Percentiles rank a stretch among this genome's conserved stretches.
Conservation (phyloP, 1,140 invertebrate genomes). For the Nylanderia fulva region DNA sequence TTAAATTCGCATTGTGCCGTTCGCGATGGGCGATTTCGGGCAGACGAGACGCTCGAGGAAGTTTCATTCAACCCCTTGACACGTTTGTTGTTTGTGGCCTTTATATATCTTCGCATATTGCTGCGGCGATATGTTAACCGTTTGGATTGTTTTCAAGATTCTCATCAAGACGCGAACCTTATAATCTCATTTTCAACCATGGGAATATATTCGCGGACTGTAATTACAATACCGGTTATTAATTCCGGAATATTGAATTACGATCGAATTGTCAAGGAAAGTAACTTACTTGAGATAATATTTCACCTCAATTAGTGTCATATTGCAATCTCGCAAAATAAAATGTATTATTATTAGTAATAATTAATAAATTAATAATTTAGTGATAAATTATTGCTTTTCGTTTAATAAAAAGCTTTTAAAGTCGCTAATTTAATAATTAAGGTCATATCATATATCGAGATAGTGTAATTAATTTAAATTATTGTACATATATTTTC, state of each 20-base stretch:
- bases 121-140: slow-evolving; percentile 13
- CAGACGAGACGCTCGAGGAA: slow-evolving; percentile 9
- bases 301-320: too few species aligned
- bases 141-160: neutral
- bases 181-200: slow-evolving; percentile 8
- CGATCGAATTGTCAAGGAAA: neutral
- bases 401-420: neutral
- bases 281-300: neutral
- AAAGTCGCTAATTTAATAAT: neutral
- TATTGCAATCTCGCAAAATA: neutral
- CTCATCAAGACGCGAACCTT: neutral
- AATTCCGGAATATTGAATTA: neutral
- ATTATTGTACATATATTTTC: neutral
- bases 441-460: neutral
- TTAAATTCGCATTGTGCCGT: slow-evolving; percentile 58
- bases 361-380: too few species aligned
- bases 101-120: slow-evolving; percentile 31
- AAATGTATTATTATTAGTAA: too few species aligned
- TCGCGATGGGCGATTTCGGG: slow-evolving; percentile 22
- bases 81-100: slow-evolving; percentile 12
- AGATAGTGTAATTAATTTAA: too few species aligned
- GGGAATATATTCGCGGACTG: neutral
- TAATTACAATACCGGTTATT: neutral
- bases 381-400: too few species aligned
- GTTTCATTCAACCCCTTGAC: slow-evolving; percentile 18